Evolutionary conservation across 2,113 vertebrate species (phyloP).

Genomic region (Oenanthe oenanthe): DNA sequence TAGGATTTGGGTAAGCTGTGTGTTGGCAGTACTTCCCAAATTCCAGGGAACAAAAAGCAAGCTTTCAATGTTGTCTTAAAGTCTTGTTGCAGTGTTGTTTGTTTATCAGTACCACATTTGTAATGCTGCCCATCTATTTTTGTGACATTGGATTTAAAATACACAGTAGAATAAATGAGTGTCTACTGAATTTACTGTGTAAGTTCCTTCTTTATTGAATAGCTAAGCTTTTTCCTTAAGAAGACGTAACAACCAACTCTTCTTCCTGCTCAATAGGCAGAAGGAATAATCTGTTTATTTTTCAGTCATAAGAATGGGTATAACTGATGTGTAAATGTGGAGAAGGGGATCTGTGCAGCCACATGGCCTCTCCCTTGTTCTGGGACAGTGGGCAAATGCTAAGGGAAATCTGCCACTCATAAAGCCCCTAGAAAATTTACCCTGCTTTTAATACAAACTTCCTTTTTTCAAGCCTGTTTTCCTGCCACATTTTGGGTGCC

Average conservation of each 20-base stretch:
- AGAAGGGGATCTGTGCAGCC: not conserved
- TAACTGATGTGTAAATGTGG: not conserved
- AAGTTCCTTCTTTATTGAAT: not conserved
- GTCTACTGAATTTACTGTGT: not conserved
- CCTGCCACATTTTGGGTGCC: not conserved
- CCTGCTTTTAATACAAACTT: not conserved
- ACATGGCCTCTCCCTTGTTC: not conserved
- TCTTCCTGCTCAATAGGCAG: not conserved
- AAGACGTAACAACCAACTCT: not conserved
- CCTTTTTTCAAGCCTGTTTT: not conserved
- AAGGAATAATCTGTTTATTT: not conserved
- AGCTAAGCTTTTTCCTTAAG: not conserved
- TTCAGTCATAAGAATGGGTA: not conserved
- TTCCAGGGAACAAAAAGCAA: not conserved
- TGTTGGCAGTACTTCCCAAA: slow-evolving; percentile 37
- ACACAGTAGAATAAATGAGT: not conserved
- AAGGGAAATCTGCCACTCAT: not conserved
- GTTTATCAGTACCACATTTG: not conserved
- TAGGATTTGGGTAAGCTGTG: slow-evolving; percentile 8
- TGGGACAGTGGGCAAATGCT: not conserved
- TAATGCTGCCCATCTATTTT: not conserved
- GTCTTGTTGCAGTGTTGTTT: not conserved
- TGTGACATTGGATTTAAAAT: not conserved
- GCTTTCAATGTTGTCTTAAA: not conserved
- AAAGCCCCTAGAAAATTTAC: not conserved